Evolutionary conservation across 2,888 invertebrate species (phyloP).

Genomic region (Bembecia ichneumoniformis): DNA sequence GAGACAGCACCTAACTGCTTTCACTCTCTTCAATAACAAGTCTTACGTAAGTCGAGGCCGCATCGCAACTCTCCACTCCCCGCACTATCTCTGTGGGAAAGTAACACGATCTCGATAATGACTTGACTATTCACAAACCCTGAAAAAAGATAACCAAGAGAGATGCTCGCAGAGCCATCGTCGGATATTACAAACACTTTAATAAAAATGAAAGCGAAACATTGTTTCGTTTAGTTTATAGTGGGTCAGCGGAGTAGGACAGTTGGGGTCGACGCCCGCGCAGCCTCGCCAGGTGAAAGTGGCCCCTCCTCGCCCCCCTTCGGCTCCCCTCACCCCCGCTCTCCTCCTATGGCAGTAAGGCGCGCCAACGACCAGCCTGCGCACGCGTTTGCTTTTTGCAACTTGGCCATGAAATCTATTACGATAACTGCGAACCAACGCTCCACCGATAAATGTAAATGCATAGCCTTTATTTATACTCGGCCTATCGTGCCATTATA

Average conservation of each 20-base stretch:
- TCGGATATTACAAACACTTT: slow-evolving; percentile 53
- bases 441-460: slow-evolving; percentile 57
- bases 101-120: not conserved
- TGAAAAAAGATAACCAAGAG: not conserved
- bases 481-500: slow-evolving; percentile 36
- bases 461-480: slow-evolving; percentile 52
- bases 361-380: slow-evolving; percentile 48
- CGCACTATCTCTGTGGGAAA: slow-evolving; percentile 28
- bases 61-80: slow-evolving; percentile 48
- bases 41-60: slow-evolving; percentile 51
- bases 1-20: slow-evolving; percentile 62
- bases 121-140: not conserved
- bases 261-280: slow-evolving; percentile 67
- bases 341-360: slow-evolving; percentile 38
- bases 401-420: slow-evolving; percentile 69
- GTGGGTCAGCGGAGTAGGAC: slow-evolving; percentile 70
- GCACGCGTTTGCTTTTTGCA: slow-evolving; percentile 69
- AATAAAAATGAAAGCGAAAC: slow-evolving; percentile 62
- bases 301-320: slow-evolving; percentile 44
- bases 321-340: slow-evolving; percentile 13
- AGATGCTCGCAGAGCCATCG: slow-evolving; percentile 42
- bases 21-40: slow-evolving; percentile 66
- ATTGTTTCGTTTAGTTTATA: slow-evolving; percentile 58
- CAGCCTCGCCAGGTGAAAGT: slow-evolving; percentile 70
- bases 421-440: slow-evolving; percentile 64